Evolutionary conservation across 2,888 invertebrate species (phyloP).

Genomic region (Operophtera brumata): DNA sequence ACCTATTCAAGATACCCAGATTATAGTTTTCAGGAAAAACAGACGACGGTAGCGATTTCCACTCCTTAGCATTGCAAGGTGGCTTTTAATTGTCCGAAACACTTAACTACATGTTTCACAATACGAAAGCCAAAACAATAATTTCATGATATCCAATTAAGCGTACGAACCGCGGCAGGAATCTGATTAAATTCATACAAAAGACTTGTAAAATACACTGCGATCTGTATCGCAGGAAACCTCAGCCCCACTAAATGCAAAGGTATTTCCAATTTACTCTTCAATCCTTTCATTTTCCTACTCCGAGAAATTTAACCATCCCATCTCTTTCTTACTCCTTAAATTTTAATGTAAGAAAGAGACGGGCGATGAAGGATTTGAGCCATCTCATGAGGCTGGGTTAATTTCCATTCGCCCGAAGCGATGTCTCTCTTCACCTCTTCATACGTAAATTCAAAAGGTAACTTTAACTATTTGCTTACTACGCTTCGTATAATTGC

Average conservation of each 20-base stretch:
- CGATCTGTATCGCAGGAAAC: slow-evolving; percentile 63
- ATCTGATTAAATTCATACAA: slow-evolving; percentile 74
- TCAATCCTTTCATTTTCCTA: slow-evolving; percentile 76
- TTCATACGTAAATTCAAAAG: slow-evolving; percentile 72
- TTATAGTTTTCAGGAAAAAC: too few relatives aligned
- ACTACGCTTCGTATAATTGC: slow-evolving; percentile 33
- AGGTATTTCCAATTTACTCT: slow-evolving; percentile 80
- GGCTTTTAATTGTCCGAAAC: not conserved
- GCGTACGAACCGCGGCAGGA: slow-evolving; percentile 49
- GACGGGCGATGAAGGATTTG: slow-evolving; percentile 52
- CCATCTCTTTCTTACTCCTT: slow-evolving; percentile 52
- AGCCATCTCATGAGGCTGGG: slow-evolving; percentile 63
- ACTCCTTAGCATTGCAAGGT: too few relatives aligned
- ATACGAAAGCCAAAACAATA: slow-evolving; percentile 14
- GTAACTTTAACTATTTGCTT: slow-evolving; percentile 57
- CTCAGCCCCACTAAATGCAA: slow-evolving; percentile 71
- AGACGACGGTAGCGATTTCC: too few relatives aligned
- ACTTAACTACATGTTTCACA: slow-evolving; percentile 1
- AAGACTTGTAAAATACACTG: slow-evolving; percentile 64
- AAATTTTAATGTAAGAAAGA: slow-evolving; percentile 44
- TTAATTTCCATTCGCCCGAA: slow-evolving; percentile 74
- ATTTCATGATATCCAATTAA: slow-evolving; percentile 64
- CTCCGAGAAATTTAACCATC: slow-evolving; percentile 66
- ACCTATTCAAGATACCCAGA: too few relatives aligned
- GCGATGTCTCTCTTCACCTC: slow-evolving; percentile 63